Conservation (phyloP, 2,888 invertebrate species). For the Kryphioiulus occultus region DNA sequence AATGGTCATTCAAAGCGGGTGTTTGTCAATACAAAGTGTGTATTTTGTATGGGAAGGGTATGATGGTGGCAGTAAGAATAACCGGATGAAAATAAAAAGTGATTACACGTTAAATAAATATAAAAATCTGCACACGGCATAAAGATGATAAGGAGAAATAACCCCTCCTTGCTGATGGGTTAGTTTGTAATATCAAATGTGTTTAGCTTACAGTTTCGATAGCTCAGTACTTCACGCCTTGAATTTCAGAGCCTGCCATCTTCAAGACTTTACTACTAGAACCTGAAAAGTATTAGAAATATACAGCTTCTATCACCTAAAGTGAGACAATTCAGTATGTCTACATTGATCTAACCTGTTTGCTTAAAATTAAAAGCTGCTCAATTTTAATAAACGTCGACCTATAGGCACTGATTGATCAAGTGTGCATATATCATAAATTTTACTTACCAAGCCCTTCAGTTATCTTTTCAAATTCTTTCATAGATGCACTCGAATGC, state of each 20-base stretch:
- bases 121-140: not conserved
- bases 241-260: slow-evolving; percentile 50
- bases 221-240: not conserved
- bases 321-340: not conserved
- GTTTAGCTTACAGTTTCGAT: not conserved
- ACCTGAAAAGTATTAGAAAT: not conserved
- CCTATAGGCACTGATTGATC: too few species aligned
- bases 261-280: slow-evolving; percentile 47
- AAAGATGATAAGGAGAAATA: not conserved
- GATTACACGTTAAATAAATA: not conserved
- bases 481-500: slow-evolving; percentile 62
- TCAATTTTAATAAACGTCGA: too few species aligned
- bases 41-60: not conserved
- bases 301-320: too few species aligned
- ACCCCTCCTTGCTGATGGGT: not conserved
- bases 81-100: not conserved
- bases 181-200: not conserved
- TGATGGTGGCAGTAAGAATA: slow-evolving; percentile 7
- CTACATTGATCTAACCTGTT: too few species aligned
- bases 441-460: slow-evolving; percentile 55
- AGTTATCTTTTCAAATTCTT: slow-evolving; percentile 64
- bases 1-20: not conserved
- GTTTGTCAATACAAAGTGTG: not conserved
- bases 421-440: too few species aligned
- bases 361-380: too few species aligned